Evolutionary conservation across 2,113 vertebrate genomes (phyloP).

Genomic region (Anhinga anhinga): DNA sequence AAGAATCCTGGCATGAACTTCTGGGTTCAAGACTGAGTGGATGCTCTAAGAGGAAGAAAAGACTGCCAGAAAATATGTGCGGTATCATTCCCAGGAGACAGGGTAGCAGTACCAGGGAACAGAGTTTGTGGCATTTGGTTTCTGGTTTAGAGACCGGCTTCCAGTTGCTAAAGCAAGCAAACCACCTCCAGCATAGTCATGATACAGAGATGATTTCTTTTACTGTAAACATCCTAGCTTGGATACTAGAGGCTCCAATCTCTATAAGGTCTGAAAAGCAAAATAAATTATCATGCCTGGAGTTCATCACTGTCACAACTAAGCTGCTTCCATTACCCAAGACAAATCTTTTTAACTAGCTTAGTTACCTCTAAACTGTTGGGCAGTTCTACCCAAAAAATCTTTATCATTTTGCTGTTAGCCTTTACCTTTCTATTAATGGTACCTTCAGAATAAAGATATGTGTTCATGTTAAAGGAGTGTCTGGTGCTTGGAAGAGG

Average conservation of each 20-base stretch:
- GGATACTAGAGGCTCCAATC: not conserved
- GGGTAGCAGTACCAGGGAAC: not conserved
- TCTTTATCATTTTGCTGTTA: not conserved
- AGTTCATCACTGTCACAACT: not conserved
- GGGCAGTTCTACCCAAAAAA: not conserved
- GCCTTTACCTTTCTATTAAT: not conserved
- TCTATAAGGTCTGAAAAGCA: not conserved
- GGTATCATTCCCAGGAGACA: not conserved
- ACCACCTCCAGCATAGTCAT: not conserved
- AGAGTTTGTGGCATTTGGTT: not conserved
- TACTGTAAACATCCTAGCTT: not conserved
- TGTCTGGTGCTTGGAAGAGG: not conserved
- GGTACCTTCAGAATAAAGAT: not conserved
- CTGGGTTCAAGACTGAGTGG: not conserved
- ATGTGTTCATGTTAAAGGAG: fast-evolving
- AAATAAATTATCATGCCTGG: not conserved
- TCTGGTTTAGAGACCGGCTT: not conserved
- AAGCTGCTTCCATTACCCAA: not conserved
- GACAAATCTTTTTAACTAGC: not conserved
- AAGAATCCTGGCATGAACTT: not conserved
- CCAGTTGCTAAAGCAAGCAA: not conserved
- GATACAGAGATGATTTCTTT: not conserved
- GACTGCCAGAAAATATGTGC: not conserved
- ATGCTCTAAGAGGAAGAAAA: not conserved
- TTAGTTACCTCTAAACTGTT: not conserved